Evolutionary conservation across 2,113 vertebrate genomes (phyloP).

Genomic region (Ondatra zibethicus): DNA sequence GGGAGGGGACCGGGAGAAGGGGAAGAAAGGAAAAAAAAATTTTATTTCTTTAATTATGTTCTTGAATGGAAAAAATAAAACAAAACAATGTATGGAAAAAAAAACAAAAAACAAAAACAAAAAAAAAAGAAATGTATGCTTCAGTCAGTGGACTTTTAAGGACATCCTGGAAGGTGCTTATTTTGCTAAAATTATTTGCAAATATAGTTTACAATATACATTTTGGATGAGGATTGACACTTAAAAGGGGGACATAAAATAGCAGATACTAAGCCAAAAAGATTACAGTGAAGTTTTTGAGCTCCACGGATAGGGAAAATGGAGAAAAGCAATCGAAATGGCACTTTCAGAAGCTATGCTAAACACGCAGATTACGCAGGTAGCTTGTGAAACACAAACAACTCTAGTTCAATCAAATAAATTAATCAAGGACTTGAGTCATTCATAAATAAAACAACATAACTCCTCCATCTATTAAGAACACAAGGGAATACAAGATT

Average conservation of each 20-base stretch:
- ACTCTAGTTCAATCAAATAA: neutral
- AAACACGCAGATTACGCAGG: neutral
- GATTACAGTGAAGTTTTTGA: neutral
- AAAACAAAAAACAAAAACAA: too few relatives aligned
- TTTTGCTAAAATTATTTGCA: neutral
- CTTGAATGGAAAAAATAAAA: too few relatives aligned
- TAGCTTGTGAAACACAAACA: neutral
- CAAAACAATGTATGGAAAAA: too few relatives aligned
- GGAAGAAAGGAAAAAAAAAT: too few relatives aligned
- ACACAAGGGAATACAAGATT: neutral
- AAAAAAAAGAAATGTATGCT: neutral
- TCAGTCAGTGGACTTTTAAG: neutral
- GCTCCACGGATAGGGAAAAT: neutral
- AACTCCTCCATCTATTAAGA: neutral
- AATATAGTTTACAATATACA: neutral
- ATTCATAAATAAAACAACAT: neutral
- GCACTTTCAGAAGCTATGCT: neutral
- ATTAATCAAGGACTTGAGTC: neutral
- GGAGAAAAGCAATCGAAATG: slow-evolving; percentile 7
- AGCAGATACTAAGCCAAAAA: neutral
- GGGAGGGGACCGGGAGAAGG: too few relatives aligned
- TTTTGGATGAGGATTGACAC: neutral
- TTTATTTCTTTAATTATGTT: too few relatives aligned
- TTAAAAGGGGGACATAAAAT: neutral
- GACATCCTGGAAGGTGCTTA: neutral